Conservation (phyloP, 2,797 vertebrate species). For the Huso huso region DNA sequence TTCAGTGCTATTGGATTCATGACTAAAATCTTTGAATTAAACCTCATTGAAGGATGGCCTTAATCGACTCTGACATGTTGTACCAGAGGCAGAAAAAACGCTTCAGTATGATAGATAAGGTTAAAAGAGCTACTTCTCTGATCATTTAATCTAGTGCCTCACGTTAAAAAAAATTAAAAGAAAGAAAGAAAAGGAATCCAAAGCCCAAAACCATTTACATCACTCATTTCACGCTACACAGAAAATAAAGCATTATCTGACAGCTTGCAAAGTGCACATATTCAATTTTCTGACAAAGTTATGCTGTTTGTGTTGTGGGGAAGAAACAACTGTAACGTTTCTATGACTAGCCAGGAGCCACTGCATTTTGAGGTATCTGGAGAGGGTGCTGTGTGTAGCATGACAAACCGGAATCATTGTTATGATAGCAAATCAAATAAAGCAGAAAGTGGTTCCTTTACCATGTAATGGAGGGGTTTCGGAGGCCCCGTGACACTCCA, state of each 20-base stretch:
- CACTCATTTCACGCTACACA: constrained; percentile 46
- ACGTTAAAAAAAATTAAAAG: constrained; percentile 6
- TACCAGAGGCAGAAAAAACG: constrained; percentile 69
- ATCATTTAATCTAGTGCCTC: constrained; percentile 64
- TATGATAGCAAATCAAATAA: constrained; percentile 45
- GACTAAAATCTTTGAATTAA: constrained; percentile 60
- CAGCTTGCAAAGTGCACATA: constrained; percentile 51
- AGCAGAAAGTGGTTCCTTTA: constrained; percentile 24
- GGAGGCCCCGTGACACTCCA: constrained; percentile 17
- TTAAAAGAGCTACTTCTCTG: constrained; percentile 72
- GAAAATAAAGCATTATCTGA: constrained; percentile 48
- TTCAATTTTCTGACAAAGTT: constrained; percentile 62
- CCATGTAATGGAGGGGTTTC: constrained; percentile 20
- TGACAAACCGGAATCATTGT: constrained; percentile 44
- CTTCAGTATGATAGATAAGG: constrained; percentile 77
- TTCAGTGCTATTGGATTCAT: constrained; percentile 51
- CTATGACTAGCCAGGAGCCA: constrained; percentile 30
- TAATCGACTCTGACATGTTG: constrained; percentile 72
- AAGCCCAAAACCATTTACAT: constrained; percentile 61
- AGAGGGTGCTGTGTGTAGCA: constrained; percentile 26
- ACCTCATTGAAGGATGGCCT: constrained; percentile 65
- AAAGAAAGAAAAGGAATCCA: constrained; percentile 19
- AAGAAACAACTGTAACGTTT: constrained; percentile 39
- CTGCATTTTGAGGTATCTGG: constrained; percentile 28
- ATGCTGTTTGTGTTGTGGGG: constrained; percentile 45